Evolutionary conservation across 1,140 invertebrate genomes (phyloP).

Genomic region (Drosophila mojavensis): DNA sequence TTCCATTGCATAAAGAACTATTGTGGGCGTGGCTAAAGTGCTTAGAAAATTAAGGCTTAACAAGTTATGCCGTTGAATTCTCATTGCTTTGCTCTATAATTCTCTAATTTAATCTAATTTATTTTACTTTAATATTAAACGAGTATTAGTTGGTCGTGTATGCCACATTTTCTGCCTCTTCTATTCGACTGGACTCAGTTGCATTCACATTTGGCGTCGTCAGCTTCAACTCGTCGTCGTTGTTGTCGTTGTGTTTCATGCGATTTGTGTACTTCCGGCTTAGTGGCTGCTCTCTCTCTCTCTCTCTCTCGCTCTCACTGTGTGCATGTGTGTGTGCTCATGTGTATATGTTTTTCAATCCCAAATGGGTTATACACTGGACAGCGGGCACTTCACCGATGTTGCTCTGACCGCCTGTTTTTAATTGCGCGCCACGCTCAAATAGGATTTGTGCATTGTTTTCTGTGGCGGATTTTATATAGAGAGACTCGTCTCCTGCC

Average conservation of each 20-base stretch:
- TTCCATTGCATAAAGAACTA: too few relatives aligned
- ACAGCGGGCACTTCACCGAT: constrained; percentile 38
- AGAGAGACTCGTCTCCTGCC: background rate
- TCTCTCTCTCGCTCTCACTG: background rate
- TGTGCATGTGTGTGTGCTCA: constrained; percentile 14
- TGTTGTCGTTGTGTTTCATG: constrained; percentile 55
- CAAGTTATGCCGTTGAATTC: too few relatives aligned
- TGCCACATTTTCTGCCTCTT: background rate
- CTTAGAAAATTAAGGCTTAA: too few relatives aligned
- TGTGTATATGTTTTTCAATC: constrained; percentile 9
- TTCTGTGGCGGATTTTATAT: constrained; percentile 74
- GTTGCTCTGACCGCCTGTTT: constrained; percentile 56
- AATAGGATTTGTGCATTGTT: constrained; percentile 82
- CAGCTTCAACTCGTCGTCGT: constrained; percentile 14
- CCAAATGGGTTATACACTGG: constrained; percentile 40
- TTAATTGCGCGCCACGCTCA: constrained; percentile 77
- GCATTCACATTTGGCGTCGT: constrained; percentile 13
- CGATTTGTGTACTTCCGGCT: constrained; percentile 81
- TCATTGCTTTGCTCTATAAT: too few relatives aligned
- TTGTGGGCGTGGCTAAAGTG: too few relatives aligned
- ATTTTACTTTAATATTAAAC: too few relatives aligned
- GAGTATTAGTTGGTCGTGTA: too few relatives aligned
- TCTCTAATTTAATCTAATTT: too few relatives aligned
- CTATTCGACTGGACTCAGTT: background rate
- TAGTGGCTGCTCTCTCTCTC: constrained; percentile 34